phyloP scores from a whole-genome alignment of 2,888 invertebrate genomes.

The Drosophila pseudotakahashii region DNA sequence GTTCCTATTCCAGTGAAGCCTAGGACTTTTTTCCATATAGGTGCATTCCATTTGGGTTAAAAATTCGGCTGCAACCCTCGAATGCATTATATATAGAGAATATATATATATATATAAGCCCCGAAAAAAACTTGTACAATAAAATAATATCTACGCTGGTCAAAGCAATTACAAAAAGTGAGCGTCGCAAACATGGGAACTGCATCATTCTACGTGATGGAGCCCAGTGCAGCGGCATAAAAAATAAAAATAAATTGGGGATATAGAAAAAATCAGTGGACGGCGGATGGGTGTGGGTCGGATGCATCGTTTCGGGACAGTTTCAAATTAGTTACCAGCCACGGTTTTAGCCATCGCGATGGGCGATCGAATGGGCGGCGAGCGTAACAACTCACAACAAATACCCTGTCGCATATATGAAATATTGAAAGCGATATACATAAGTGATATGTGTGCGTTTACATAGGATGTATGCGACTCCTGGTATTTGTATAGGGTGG shows the following conservation, averaged over 20 bases:
- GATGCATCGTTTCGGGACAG: slow-evolving; percentile 22
- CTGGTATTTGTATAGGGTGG: slow-evolving; percentile 22
- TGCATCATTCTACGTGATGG: slow-evolving; percentile 39
- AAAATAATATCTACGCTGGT: slow-evolving; percentile 54
- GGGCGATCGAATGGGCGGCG: slow-evolving; percentile 1
- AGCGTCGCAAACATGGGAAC: slow-evolving; percentile 19
- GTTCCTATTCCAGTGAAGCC: slow-evolving; percentile 15
- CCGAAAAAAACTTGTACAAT: slow-evolving; percentile 32
- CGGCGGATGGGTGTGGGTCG: slow-evolving; percentile 8
- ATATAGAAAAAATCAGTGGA: slow-evolving; percentile 42
- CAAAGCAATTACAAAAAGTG: slow-evolving; percentile 72
- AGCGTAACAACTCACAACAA: slow-evolving; percentile 30
- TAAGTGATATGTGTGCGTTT: slow-evolving; percentile 38
- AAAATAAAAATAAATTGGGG: slow-evolving; percentile 35
- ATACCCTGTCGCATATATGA: slow-evolving; percentile 33
- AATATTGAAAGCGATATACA: slow-evolving; percentile 51
- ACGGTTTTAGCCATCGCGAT: slow-evolving; percentile 48
- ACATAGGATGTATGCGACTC: slow-evolving; percentile 22
- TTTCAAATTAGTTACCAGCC: slow-evolving; percentile 69
- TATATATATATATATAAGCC: neutral
- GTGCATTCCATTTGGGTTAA: slow-evolving; percentile 24
- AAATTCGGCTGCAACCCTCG: slow-evolving; percentile 60
- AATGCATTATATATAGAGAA: slow-evolving; percentile 53
- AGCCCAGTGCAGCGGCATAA: slow-evolving; percentile 28
- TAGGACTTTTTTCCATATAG: slow-evolving; percentile 7